Conservation (phyloP, 2,888 invertebrate species). For the Stenodera caucasica region DNA sequence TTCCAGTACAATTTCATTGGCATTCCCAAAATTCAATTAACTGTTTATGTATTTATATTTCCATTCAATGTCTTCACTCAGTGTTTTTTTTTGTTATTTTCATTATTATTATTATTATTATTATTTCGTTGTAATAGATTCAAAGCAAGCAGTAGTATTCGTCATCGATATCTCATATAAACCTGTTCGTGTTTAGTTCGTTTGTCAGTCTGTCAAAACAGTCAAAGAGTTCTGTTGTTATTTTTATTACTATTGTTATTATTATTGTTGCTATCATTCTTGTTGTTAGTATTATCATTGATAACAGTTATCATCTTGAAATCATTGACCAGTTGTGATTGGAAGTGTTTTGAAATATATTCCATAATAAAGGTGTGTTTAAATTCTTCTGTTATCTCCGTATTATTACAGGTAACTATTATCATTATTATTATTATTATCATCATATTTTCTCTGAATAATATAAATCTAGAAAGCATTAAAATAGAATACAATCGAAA, state of each 20-base stretch:
- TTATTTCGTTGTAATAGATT: not conserved
- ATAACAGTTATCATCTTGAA: too few relatives aligned
- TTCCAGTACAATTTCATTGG: not conserved
- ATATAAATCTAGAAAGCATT: not conserved
- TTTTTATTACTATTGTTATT: not conserved
- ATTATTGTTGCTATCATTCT: not conserved
- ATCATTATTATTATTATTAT: too few relatives aligned
- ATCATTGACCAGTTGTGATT: too few relatives aligned
- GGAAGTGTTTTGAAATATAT: too few relatives aligned
- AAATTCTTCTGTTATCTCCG: too few relatives aligned
- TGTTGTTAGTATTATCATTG: not conserved
- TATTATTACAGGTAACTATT: too few relatives aligned
- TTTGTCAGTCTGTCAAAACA: slow-evolving; percentile 20
- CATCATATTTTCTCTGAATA: too few relatives aligned
- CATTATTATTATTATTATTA: too few relatives aligned
- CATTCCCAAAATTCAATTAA: slow-evolving; percentile 1
- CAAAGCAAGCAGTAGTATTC: slow-evolving; percentile 29
- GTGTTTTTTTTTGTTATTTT: too few relatives aligned
- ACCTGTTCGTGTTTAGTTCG: slow-evolving; percentile 37
- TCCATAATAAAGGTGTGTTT: too few relatives aligned
- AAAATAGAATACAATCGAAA: not conserved
- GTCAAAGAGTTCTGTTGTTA: not conserved
- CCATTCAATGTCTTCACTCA: too few relatives aligned
- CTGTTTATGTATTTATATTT: too few relatives aligned
- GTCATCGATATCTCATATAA: slow-evolving; percentile 39